Evolutionary conservation across 1,140 invertebrate genomes (phyloP).

Genomic region (Drosophila ironensis): DNA sequence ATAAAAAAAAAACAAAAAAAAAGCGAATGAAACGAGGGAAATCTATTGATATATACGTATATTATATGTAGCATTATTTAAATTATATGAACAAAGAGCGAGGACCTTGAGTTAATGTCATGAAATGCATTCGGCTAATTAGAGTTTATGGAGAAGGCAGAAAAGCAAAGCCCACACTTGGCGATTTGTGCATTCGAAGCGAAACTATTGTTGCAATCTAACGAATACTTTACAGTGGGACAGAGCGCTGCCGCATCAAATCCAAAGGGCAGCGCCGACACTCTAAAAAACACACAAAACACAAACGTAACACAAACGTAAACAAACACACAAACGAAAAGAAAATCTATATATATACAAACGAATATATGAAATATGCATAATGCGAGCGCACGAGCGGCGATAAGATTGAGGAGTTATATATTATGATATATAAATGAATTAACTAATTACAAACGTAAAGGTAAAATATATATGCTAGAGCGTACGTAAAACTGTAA

Average conservation of each 20-base stretch:
- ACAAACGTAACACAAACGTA: constrained; percentile 27
- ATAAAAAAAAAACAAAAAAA: background rate
- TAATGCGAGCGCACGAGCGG: constrained; percentile 24
- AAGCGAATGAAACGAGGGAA: constrained; percentile 42
- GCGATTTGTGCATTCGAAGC: constrained; percentile 12
- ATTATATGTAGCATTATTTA: constrained; percentile 71
- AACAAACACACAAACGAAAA: constrained; percentile 38
- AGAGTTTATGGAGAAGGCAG: constrained; percentile 24
- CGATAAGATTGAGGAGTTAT: constrained; percentile 41
- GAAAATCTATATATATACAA: too few species aligned
- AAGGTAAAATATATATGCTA: constrained; percentile 50
- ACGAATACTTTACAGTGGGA: constrained; percentile 67
- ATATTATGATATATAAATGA: constrained; percentile 39
- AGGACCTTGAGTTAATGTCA: constrained; percentile 58
- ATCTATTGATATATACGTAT: constrained; percentile 61
- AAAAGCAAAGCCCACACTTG: constrained; percentile 16
- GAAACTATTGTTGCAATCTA: constrained; percentile 59
- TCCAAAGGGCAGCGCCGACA: constrained; percentile 43
- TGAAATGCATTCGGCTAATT: constrained; percentile 56
- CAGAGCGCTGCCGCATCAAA: constrained; percentile 44
- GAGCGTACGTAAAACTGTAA: constrained; percentile 70
- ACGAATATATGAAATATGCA: constrained; percentile 47
- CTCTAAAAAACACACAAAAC: constrained; percentile 48
- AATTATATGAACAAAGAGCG: constrained; percentile 51
- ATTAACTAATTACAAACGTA: constrained; percentile 57